These are phyloP conservation scores for Galagoides demidoff DNA, from an alignment of 2,797 vertebrate species.

Conservation along the genomic window DNA sequence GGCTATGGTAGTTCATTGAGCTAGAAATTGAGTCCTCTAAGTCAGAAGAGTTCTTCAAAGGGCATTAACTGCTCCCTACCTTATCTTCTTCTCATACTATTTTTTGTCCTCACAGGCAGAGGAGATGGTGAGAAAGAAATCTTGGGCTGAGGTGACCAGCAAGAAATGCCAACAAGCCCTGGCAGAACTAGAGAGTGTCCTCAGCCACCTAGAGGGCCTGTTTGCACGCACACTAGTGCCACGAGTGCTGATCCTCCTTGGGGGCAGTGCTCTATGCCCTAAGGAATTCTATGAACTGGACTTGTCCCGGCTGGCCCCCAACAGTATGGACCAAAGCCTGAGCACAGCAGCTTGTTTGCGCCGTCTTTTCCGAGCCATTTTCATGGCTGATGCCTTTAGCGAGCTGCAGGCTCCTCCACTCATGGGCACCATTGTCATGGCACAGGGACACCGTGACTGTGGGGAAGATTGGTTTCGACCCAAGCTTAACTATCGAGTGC, in stretches of 20 bases:
- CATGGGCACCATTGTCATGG: constrained; percentile 91
- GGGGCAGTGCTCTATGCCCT: constrained; percentile 92
- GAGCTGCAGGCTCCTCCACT: constrained; percentile 91
- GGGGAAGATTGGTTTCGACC: constrained; percentile 95
- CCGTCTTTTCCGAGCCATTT: constrained; percentile 94
- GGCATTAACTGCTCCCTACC: background rate
- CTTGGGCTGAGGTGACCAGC: constrained; percentile 81
- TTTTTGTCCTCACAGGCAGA: constrained; percentile 85
- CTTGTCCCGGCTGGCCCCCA: constrained; percentile 90
- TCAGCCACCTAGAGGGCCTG: constrained; percentile 93
- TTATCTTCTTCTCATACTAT: background rate
- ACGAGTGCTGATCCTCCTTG: constrained; percentile 94
- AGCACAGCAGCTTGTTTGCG: constrained; percentile 91
- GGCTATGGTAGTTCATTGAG: background rate
- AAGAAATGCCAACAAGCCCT: constrained; percentile 92
- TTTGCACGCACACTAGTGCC: constrained; percentile 94
- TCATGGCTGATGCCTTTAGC: constrained; percentile 94
- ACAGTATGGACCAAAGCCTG: constrained; percentile 87
- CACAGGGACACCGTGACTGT: constrained; percentile 93
- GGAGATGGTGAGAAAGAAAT: constrained; percentile 85
- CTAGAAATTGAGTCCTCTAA: constrained; percentile 6
- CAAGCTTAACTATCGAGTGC: constrained; percentile 94
- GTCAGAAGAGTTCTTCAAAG: background rate
- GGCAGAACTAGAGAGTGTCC: constrained; percentile 91
- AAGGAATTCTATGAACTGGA: constrained; percentile 96